Evolutionary conservation across 2,113 vertebrate genomes (phyloP).

Genomic region (pig (Sus scrofa)): T2T-Sscrofa CM000819.6:53315501-53316000

Average conservation of each 20-base stretch:
- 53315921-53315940: too few species aligned
- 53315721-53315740: constrained; percentile 24
- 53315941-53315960: too few species aligned
- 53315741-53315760: neutral
- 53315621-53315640: constrained; percentile 11
- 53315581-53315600: constrained; percentile 21
- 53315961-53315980: too few species aligned
- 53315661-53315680: neutral
- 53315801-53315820: neutral
- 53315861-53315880: neutral
- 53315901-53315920: neutral
- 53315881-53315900: neutral
- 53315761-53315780: neutral
- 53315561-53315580: constrained; percentile 42
- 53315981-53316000: too few species aligned
- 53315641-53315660: neutral
- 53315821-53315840: constrained; percentile 38
- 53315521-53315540: constrained; percentile 59
- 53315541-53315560: constrained; percentile 23
- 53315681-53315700: neutral
- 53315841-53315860: neutral
- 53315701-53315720: constrained; percentile 48
- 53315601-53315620: neutral
- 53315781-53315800: constrained; percentile 28
- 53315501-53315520: constrained; percentile 61